Percentiles rank a stretch among this genome's conserved stretches.
Evolutionary conservation across 1,140 invertebrate genomes (phyloP).

Genomic region (Pachypeltis micranthus): DNA sequence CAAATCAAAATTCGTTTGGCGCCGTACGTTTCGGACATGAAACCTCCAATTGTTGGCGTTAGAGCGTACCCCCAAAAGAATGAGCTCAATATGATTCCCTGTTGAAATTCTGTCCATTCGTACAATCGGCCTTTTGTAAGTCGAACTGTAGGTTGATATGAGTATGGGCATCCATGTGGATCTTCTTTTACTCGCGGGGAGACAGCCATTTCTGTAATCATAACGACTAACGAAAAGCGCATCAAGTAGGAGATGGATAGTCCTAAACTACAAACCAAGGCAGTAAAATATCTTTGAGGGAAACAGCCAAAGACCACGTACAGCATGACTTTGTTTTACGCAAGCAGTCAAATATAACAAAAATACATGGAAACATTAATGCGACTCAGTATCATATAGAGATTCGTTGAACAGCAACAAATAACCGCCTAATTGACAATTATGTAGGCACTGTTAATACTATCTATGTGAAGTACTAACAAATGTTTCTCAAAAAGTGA

Average conservation of each 20-base stretch:
- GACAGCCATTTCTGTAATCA: conserved; percentile 22
- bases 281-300: conserved; percentile 13
- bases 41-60: conserved; percentile 46
- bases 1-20: conserved; percentile 43
- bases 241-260: conserved; percentile 20
- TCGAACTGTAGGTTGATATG: neutral
- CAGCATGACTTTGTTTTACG: too few relatives aligned
- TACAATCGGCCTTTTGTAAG: conserved; percentile 34
- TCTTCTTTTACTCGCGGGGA: neutral
- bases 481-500: too few relatives aligned
- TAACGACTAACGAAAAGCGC: conserved; percentile 20
- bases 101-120: conserved; percentile 24
- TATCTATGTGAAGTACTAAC: too few relatives aligned
- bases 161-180: conserved; percentile 12
- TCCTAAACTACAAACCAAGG: conserved; percentile 18
- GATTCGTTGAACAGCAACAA: too few relatives aligned
- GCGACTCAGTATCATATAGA: too few relatives aligned
- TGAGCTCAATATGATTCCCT: conserved; percentile 40
- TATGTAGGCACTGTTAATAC: too few relatives aligned
- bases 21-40: conserved; percentile 41
- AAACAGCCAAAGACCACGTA: neutral
- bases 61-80: conserved; percentile 48
- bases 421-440: too few relatives aligned
- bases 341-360: too few relatives aligned
- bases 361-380: too few relatives aligned